Evolutionary conservation across 2,888 invertebrate species (phyloP).

Genomic region (Proisotoma minuta): DNA sequence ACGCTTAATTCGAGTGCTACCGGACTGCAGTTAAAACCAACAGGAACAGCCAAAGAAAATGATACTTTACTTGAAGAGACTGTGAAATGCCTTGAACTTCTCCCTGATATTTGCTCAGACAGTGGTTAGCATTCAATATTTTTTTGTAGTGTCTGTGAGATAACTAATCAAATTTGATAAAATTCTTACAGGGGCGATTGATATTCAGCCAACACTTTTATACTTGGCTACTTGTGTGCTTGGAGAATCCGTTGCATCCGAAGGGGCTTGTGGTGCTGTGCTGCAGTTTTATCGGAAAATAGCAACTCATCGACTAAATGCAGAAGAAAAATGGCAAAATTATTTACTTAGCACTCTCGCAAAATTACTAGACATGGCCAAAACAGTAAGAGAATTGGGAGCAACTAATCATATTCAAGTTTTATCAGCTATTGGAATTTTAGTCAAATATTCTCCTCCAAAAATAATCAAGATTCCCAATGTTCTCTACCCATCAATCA

Average conservation of each 20-base stretch:
- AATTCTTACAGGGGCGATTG: constrained; percentile 64
- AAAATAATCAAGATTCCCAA: constrained; percentile 72
- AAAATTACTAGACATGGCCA: constrained; percentile 83
- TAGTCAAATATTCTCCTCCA: constrained; percentile 76
- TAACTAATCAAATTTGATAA: background rate
- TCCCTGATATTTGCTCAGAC: constrained; percentile 44
- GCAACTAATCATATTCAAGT: constrained; percentile 73
- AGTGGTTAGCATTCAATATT: background rate
- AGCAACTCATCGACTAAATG: constrained; percentile 56
- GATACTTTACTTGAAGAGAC: constrained; percentile 39
- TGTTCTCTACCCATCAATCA: constrained; percentile 84
- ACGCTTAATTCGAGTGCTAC: constrained; percentile 42
- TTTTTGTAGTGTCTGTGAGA: background rate
- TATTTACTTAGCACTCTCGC: constrained; percentile 82
- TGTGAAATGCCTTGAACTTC: constrained; percentile 39
- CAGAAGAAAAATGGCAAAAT: constrained; percentile 69
- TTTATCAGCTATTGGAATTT: constrained; percentile 81
- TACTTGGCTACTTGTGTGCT: constrained; percentile 85
- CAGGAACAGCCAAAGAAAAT: constrained; percentile 40
- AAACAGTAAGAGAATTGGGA: constrained; percentile 56
- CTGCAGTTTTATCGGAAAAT: constrained; percentile 71
- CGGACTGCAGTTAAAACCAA: constrained; percentile 42
- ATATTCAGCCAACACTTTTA: constrained; percentile 86
- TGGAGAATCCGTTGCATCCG: constrained; percentile 73
- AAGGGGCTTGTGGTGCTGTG: constrained; percentile 68